These are phyloP conservation scores for Trididemnum nubilum DNA, from an alignment of 23 tunicate genomes.

Conservation along the genomic window DNA sequence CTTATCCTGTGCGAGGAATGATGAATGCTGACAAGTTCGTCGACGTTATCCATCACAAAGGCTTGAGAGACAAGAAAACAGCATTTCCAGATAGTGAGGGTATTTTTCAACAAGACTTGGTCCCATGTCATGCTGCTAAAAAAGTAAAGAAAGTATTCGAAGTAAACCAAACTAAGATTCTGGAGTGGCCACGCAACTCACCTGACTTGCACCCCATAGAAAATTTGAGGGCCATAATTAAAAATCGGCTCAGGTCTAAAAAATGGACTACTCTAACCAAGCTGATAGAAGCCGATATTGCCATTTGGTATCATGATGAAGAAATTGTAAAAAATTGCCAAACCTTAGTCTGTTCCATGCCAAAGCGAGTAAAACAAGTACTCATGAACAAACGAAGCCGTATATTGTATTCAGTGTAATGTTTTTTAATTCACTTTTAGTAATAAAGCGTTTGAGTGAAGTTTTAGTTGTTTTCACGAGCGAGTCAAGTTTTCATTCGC, in stretches of 20 bases:
- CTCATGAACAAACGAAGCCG: too few species aligned
- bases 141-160: conserved; percentile 20
- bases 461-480: neutral
- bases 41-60: conserved; percentile 11
- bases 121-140: conserved; percentile 15
- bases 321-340: conserved; percentile 12
- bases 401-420: neutral
- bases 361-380: conserved; percentile 24
- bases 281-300: conserved; percentile 20
- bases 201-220: conserved; percentile 21
- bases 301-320: neutral
- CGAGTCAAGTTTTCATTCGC: too few species aligned
- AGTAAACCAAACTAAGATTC: neutral
- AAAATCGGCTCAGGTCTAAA: neutral
- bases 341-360: conserved; percentile 8
- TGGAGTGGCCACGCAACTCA: conserved; percentile 6
- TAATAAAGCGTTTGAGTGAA: neutral
- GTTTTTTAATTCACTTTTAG: neutral
- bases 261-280: conserved; percentile 16
- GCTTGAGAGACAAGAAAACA: conserved; percentile 5
- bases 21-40: conserved; percentile 34
- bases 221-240: conserved; percentile 15
- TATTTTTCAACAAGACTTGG: conserved; percentile 30
- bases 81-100: conserved; percentile 23
- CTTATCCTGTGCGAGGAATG: conserved; percentile 12